Evolutionary conservation across 53 echinoderm and acorn worm species (phyloP).

Genomic region (Henricia sp.): DNA sequence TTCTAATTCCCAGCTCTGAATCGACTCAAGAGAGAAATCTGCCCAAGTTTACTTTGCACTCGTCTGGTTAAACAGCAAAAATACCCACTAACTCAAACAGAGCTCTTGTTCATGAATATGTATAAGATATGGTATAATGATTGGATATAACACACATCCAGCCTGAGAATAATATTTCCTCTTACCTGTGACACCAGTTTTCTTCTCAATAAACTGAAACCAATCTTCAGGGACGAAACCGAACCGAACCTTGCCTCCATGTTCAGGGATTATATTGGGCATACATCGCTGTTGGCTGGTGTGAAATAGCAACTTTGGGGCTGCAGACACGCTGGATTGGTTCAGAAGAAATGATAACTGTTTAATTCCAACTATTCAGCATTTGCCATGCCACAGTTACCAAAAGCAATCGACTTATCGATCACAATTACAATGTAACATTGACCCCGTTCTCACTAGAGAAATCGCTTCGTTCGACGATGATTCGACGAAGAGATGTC

Average conservation of each 20-base stretch:
- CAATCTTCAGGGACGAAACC: slow-evolving; percentile 97
- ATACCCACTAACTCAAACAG: no score
- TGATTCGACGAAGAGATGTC: neutral
- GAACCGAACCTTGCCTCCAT: slow-evolving; percentile 74
- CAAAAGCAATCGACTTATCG: neutral
- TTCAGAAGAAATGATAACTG: neutral
- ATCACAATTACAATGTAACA: neutral
- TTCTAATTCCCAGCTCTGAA: no score
- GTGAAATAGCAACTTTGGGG: slow-evolving; percentile 80
- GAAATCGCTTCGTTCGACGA: neutral
- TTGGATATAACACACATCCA: no score
- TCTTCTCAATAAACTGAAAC: slow-evolving; percentile 87
- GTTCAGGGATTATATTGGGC: slow-evolving; percentile 88
- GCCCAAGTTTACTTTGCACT: no score
- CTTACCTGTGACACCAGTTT: slow-evolving; percentile 97
- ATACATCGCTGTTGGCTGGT: slow-evolving; percentile 68
- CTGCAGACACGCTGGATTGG: slow-evolving; percentile 73
- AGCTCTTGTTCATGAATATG: no score
- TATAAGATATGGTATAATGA: no score
- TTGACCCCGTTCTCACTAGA: neutral
- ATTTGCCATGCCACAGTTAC: no score
- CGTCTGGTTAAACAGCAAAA: no score
- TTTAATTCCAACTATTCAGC: no score
- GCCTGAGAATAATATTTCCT: no score
- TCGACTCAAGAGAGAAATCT: no score